Conservation (phyloP, 2,888 invertebrate species). For the Opisthograptis luteolata region DNA sequence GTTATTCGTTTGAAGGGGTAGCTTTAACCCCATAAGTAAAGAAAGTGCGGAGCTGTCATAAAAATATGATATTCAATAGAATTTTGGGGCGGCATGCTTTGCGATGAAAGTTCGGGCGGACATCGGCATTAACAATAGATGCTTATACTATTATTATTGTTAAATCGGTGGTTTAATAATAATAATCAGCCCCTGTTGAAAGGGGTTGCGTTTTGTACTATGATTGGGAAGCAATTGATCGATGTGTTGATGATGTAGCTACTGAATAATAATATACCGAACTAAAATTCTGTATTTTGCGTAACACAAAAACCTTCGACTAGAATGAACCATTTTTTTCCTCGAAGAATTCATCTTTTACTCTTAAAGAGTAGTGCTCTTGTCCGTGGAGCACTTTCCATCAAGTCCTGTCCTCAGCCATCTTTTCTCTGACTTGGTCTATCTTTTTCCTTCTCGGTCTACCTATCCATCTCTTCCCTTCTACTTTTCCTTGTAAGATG, state of each 20-base stretch:
- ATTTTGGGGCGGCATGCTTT: slow-evolving; percentile 35
- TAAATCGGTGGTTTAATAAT: slow-evolving; percentile 12
- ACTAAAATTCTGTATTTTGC: no score
- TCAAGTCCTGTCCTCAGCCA: no score
- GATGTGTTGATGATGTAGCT: neutral
- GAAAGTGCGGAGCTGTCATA: slow-evolving; percentile 48
- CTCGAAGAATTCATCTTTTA: no score
- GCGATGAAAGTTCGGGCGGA: slow-evolving; percentile 19
- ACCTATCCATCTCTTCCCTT: no score
- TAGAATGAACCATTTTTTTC: no score
- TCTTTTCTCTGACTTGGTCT: no score
- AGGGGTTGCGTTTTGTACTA: slow-evolving; percentile 2
- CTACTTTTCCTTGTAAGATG: no score
- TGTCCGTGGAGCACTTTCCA: no score
- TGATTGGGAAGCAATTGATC: neutral
- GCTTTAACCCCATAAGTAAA: slow-evolving; percentile 29
- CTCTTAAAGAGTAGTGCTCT: no score
- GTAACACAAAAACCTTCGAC: no score
- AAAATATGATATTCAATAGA: slow-evolving; percentile 57
- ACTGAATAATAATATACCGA: no score
- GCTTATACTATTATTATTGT: slow-evolving; percentile 18
- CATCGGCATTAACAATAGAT: slow-evolving; percentile 9
- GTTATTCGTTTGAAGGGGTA: slow-evolving; percentile 7
- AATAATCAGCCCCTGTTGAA: neutral
- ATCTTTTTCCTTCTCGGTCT: no score